Percentiles rank a stretch among this genome's conserved stretches.
Conservation (phyloP, 2,888 invertebrate species). For the Calliscelio sp. region DNA sequence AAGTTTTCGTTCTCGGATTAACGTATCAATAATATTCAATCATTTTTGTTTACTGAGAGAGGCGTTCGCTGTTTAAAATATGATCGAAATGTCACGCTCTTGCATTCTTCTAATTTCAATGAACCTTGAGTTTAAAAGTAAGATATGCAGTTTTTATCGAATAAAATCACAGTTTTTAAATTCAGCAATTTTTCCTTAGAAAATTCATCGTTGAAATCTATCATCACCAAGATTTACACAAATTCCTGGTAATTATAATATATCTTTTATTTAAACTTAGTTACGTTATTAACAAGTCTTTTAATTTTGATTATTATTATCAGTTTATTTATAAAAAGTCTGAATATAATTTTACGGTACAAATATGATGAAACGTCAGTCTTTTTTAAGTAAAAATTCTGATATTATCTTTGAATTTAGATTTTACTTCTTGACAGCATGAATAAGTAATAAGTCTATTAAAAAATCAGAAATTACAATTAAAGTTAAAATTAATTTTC, state of each 20-base stretch:
- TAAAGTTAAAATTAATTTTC: too few species aligned
- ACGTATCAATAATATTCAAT: slow-evolving; percentile 30
- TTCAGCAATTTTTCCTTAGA: neutral
- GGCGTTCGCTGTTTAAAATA: slow-evolving; percentile 27
- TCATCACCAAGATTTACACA: too few species aligned
- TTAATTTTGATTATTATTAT: neutral
- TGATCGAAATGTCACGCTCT: slow-evolving; percentile 21
- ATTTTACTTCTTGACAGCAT: slow-evolving; percentile 40
- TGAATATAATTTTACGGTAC: too few species aligned
- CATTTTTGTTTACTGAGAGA: slow-evolving; percentile 7
- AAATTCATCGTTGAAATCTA: neutral
- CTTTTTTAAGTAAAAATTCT: slow-evolving; percentile 10
- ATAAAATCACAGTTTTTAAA: slow-evolving; percentile 15
- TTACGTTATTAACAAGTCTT: too few species aligned
- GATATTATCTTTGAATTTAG: slow-evolving; percentile 33
- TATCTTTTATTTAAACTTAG: too few species aligned
- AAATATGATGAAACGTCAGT: too few species aligned
- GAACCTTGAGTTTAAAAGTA: slow-evolving; percentile 6
- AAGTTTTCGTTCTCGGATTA: neutral
- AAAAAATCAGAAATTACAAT: too few species aligned
- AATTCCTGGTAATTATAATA: too few species aligned
- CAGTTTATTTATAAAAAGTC: too few species aligned
- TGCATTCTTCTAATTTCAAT: slow-evolving; percentile 7
- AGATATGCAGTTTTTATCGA: neutral
- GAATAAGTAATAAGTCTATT: too few species aligned